These are phyloP conservation scores for Platyscapa corneri DNA, from an alignment of 1,140 invertebrate species.

Conservation along the genomic window DNA sequence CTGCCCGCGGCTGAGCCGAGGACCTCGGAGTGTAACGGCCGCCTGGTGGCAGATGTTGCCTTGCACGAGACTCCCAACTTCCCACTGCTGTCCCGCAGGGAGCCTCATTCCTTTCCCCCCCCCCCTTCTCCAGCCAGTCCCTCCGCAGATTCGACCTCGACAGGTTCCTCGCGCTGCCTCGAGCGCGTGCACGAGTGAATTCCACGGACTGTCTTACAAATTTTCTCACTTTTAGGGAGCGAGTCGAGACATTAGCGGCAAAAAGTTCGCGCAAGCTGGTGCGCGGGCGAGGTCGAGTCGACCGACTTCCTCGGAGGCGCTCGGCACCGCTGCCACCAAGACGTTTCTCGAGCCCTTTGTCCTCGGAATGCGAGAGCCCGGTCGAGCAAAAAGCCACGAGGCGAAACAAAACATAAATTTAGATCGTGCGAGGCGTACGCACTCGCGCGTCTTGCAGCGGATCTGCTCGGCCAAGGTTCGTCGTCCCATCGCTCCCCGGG, in stretches of 20 bases:
- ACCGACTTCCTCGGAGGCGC: no score
- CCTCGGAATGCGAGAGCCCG: not conserved
- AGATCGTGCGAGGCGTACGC: conserved; percentile 23
- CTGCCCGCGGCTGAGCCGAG: not conserved
- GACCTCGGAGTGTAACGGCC: not conserved
- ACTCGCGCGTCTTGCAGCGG: not conserved
- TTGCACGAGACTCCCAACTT: not conserved
- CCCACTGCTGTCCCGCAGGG: not conserved
- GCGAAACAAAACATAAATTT: conserved; percentile 32
- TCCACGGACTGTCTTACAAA: no score
- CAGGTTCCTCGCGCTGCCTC: not conserved
- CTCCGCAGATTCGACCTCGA: no score
- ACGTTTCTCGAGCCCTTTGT: conserved; percentile 17
- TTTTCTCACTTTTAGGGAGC: no score
- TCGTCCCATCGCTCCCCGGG: conserved; percentile 30
- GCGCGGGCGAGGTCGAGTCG: no score
- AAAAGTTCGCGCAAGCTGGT: no score
- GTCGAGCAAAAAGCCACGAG: not conserved
- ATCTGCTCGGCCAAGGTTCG: conserved; percentile 40
- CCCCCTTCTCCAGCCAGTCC: no score
- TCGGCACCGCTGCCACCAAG: no score
- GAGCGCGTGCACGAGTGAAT: no score
- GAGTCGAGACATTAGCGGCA: no score
- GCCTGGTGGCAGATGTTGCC: conserved; percentile 20
- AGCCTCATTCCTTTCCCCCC: not conserved